phyloP scores from a whole-genome alignment of 2,888 invertebrate genomes.

The Pharmacophagus antenor region DNA sequence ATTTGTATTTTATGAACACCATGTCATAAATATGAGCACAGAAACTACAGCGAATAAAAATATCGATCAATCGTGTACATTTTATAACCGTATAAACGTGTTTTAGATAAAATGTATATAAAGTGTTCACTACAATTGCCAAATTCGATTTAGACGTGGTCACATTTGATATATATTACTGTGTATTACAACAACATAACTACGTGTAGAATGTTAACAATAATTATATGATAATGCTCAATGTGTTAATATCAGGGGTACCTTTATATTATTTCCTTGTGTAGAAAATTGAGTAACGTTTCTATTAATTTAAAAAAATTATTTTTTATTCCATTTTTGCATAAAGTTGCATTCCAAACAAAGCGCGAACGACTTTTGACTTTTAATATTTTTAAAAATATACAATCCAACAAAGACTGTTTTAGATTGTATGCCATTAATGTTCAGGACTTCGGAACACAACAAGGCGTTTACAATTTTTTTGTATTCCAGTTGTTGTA shows the following conservation, averaged over 20 bases:
- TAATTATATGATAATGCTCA: constrained; percentile 76
- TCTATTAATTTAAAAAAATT: constrained; percentile 50
- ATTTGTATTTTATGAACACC: constrained; percentile 18
- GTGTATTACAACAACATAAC: constrained; percentile 54
- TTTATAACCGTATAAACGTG: constrained; percentile 39
- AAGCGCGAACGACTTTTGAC: constrained; percentile 46
- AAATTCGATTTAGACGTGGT: constrained; percentile 71
- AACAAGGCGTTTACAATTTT: constrained; percentile 61
- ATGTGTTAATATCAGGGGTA: constrained; percentile 71
- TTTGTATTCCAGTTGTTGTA: constrained; percentile 66
- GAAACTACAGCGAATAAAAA: constrained; percentile 4
- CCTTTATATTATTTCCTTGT: constrained; percentile 57
- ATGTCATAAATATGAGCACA: constrained; percentile 17
- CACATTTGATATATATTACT: constrained; percentile 66
- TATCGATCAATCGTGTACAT: constrained; percentile 37
- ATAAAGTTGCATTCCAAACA: constrained; percentile 25
- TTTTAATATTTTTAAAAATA: constrained; percentile 63
- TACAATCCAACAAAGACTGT: constrained; percentile 73
- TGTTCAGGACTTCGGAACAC: constrained; percentile 47
- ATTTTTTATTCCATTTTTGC: constrained; percentile 45
- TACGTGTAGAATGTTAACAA: constrained; percentile 70
- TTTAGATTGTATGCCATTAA: constrained; percentile 60
- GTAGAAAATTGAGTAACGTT: constrained; percentile 53
- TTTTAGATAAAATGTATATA: constrained; percentile 40
- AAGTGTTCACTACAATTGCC: constrained; percentile 77